Base-by-base conservation (phyloP, 2,113 vertebrate species). In the Aix galericulata region DNA sequence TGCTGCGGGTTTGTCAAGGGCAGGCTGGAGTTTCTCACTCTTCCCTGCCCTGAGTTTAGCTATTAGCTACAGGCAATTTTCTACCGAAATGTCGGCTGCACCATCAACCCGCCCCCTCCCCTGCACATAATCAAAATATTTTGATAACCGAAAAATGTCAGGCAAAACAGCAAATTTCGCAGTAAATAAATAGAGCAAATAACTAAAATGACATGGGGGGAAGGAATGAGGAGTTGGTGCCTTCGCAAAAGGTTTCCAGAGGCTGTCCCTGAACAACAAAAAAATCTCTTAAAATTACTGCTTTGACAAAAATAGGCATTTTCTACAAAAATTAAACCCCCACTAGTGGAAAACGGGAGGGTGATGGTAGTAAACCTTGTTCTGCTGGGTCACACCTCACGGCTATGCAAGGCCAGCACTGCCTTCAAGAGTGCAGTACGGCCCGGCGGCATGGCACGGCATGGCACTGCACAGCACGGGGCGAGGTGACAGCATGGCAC, bases 81-180 rank as follows among this genome's bases (percentile, higher is more conserved):
- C 81, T 92, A 59, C 27, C 0, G 3, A 89, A 88, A 91, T 56
- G 46, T 91, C 5, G 2, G 72, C 72, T 0, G 0, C 42, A 7
- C 75, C 74, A 88, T 77, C 91, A 94, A 32, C 66, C 66, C 82
- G 0, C 66, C 74, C 91, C 82, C 74, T 89, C 93, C 93, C 81
- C 89, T 76, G 71, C 96, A 82, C 93, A 85, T 89, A 87, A 96
- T 79, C 87, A 94, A 94, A 95, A 94, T 87, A 91, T 88, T 96
- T 96, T 94, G 95, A 89, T 94, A 96, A 93, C 92, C 2, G 0
- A 95, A 94, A 94, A 87, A 93, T 87, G 84, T 91, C 92, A 94
- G 82, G 89, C 89, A 82, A 95, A 56, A 78, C 74, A 91, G 93
- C 62, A 82, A 84, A 72, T 76, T 93, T 72, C 82, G 84, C 89